These are phyloP conservation scores for Montipora cactus DNA, from an alignment of 64 coral and sea anemone genomes.

Conservation along the genomic window DNA sequence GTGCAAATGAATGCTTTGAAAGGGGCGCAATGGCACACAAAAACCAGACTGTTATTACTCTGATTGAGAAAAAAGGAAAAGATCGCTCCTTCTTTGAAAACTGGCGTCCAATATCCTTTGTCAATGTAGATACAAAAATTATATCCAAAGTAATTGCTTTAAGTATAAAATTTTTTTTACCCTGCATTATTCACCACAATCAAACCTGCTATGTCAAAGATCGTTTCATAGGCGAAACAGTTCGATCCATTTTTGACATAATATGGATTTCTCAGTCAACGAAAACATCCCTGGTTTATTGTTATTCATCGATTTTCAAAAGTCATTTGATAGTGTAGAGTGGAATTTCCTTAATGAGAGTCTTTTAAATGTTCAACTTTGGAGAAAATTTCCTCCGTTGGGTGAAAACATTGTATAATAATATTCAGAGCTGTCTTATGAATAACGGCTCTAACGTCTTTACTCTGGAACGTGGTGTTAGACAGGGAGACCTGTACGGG, in stretches of 20 bases:
- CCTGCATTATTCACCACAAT: constrained; percentile 15
- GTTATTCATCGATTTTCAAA: neutral
- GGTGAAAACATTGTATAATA: constrained; percentile 39
- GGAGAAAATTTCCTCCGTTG: constrained; percentile 14
- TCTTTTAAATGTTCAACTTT: constrained; percentile 41
- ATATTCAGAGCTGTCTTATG: constrained; percentile 40
- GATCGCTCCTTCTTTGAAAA: constrained; percentile 13
- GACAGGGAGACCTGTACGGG: constrained; percentile 23
- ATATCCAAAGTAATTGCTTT: constrained; percentile 25
- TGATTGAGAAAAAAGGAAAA: constrained; percentile 56
- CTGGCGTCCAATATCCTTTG: neutral
- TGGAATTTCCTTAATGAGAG: constrained; percentile 33
- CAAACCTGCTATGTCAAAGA: constrained; percentile 44
- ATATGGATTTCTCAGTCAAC: constrained; percentile 33
- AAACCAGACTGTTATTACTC: constrained; percentile 54
- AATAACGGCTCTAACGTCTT: constrained; percentile 23
- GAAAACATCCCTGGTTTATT: constrained; percentile 46
- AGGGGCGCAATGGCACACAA: constrained; percentile 42
- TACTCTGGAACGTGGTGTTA: constrained; percentile 39
- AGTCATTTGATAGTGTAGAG: neutral
- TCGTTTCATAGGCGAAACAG: constrained; percentile 35
- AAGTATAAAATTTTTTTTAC: constrained; percentile 55
- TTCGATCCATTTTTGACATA: constrained; percentile 33
- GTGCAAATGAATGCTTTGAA: constrained; percentile 53
- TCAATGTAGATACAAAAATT: constrained; percentile 49